phyloP scores from a whole-genome alignment of 2,888 invertebrate species.

The Melieria crassipennis region DNA sequence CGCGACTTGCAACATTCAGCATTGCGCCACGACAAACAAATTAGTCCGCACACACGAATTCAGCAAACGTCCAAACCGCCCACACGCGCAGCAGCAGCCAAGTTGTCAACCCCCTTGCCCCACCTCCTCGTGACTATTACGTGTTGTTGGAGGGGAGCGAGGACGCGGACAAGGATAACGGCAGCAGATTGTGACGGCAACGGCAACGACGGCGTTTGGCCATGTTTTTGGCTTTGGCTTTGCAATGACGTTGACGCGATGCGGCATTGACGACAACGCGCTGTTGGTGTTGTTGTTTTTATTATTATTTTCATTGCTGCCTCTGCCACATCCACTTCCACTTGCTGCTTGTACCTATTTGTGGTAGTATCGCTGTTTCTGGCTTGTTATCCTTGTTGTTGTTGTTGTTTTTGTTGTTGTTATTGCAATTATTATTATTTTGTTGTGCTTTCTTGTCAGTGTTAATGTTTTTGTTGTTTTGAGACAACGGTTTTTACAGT shows the following conservation, averaged over 20 bases:
- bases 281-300: too few relatives aligned
- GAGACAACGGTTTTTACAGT: not conserved
- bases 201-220: conserved; percentile 1
- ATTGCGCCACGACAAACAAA: too few relatives aligned
- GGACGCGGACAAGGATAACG: not conserved
- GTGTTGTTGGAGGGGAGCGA: not conserved
- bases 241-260: too few relatives aligned
- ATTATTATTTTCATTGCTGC: too few relatives aligned
- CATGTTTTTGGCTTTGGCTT: not conserved
- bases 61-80: not conserved
- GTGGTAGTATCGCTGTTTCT: not conserved
- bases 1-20: too few relatives aligned
- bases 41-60: not conserved
- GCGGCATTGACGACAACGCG: too few relatives aligned
- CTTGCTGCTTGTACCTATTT: too few relatives aligned
- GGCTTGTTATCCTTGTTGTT: conserved; percentile 11
- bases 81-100: too few relatives aligned
- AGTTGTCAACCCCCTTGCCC: too few relatives aligned
- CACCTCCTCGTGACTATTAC: too few relatives aligned
- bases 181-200: not conserved
- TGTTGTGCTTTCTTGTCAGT: not conserved
- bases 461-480: not conserved
- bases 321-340: too few relatives aligned
- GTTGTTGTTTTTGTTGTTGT: conserved; percentile 5
- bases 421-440: not conserved